A percentile compares a stretch with the other conserved stretches of the same genome.
Conservation (phyloP, 1,140 invertebrate genomes). For the Hycleus phaleratus region DNA sequence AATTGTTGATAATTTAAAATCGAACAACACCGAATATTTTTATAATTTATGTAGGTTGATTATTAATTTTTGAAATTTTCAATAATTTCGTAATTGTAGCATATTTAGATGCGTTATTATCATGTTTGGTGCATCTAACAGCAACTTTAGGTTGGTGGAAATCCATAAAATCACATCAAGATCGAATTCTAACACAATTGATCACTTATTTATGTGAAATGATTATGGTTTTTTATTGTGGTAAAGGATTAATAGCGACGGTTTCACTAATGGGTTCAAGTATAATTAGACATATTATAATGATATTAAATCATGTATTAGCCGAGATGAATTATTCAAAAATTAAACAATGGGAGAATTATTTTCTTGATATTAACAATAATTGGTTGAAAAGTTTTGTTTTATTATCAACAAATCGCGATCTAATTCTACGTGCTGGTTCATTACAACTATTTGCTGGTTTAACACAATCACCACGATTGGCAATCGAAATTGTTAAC, state of each 20-base stretch:
- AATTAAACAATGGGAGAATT: slow-evolving; percentile 39
- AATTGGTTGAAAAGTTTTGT: slow-evolving; percentile 42
- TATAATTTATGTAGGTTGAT: slow-evolving; percentile 46
- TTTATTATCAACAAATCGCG: slow-evolving; percentile 44
- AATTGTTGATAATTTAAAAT: slow-evolving; percentile 35
- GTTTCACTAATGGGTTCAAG: slow-evolving; percentile 49
- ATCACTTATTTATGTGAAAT: slow-evolving; percentile 41
- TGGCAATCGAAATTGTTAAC: slow-evolving; percentile 40
- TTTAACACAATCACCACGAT: slow-evolving; percentile 39
- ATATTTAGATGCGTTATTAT: slow-evolving; percentile 46
- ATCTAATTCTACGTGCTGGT: slow-evolving; percentile 47
- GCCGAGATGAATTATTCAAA: slow-evolving; percentile 44
- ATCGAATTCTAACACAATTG: slow-evolving; percentile 20
- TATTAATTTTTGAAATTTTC: slow-evolving; percentile 1
- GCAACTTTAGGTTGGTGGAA: slow-evolving; percentile 42
- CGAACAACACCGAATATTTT: slow-evolving; percentile 43
- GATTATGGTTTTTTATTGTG: slow-evolving; percentile 46
- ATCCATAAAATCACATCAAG: not conserved
- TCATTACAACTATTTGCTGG: slow-evolving; percentile 45
- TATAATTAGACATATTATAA: slow-evolving; percentile 46
- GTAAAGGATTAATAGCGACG: slow-evolving; percentile 40
- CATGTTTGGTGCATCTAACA: slow-evolving; percentile 45
- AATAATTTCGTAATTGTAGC: slow-evolving; percentile 35
- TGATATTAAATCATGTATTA: slow-evolving; percentile 49
- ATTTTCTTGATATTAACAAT: slow-evolving; percentile 40